Conservation (phyloP, 2,797 vertebrate species). For the Pangasius mekongensis region DNA sequence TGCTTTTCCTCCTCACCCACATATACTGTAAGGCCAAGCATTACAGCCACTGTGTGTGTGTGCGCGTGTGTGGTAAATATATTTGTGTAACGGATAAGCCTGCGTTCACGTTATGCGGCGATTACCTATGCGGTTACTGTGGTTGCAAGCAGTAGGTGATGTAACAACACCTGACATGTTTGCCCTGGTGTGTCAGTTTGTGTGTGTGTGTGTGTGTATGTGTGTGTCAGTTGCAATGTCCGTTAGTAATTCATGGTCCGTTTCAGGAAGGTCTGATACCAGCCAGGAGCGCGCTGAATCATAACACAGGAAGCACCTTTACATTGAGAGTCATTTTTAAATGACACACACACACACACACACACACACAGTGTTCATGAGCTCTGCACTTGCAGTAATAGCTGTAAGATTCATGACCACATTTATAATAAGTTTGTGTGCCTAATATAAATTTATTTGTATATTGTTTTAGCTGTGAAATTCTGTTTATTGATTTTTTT, state of each 20-base stretch:
- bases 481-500: background rate
- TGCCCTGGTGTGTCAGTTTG: slow-evolving; percentile 65
- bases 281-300: slow-evolving; percentile 54
- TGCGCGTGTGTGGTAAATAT: slow-evolving; percentile 51
- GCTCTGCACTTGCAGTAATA: background rate
- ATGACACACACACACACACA: background rate
- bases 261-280: slow-evolving; percentile 68
- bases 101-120: slow-evolving; percentile 63
- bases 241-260: slow-evolving; percentile 80
- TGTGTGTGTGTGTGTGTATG: slow-evolving; percentile 56
- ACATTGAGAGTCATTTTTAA: slow-evolving; percentile 53
- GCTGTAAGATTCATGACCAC: background rate
- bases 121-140: slow-evolving; percentile 67
- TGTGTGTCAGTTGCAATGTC: slow-evolving; percentile 59
- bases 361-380: background rate
- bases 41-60: slow-evolving; percentile 25
- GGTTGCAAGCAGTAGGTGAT: slow-evolving; percentile 72
- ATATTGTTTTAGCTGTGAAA: background rate
- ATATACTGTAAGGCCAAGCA: background rate
- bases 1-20: slow-evolving; percentile 21
- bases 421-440: background rate
- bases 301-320: slow-evolving; percentile 74
- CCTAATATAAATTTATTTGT: background rate
- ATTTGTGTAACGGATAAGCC: slow-evolving; percentile 62
- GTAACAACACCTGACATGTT: slow-evolving; percentile 84